Percentiles rank a stretch among this genome's conserved stretches.
These are phyloP conservation scores for Penaeus indicus DNA, from an alignment of 1,140 invertebrate species.

Conservation along the genomic window DNA sequence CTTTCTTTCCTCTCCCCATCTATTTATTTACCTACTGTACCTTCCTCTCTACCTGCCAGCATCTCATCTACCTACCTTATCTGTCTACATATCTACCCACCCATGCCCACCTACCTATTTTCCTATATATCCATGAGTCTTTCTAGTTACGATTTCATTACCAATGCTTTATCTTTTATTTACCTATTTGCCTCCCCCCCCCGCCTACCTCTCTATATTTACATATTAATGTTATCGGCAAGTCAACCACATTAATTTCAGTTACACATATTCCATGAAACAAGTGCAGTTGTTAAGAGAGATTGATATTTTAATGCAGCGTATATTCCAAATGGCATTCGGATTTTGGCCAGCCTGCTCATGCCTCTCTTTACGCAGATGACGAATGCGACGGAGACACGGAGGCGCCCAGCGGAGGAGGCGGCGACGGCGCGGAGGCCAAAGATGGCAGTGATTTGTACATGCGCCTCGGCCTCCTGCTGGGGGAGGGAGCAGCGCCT, in stretches of 20 bases:
- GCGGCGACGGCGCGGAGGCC: constrained; percentile 35
- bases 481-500: constrained; percentile 76
- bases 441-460: constrained; percentile 75
- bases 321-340: neutral
- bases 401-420: constrained; percentile 45
- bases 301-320: neutral
- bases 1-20: no score
- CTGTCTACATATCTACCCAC: no score
- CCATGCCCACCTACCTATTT: no score
- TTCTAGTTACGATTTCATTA: no score
- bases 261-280: neutral
- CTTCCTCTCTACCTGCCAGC: no score
- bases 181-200: no score
- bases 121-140: no score
- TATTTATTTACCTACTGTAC: no score
- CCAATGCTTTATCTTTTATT: no score
- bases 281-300: neutral
- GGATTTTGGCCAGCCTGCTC: neutral
- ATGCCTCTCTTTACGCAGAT: constrained; percentile 17
- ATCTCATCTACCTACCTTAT: no score
- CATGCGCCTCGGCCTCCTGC: constrained; percentile 84
- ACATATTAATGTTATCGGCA: no score
- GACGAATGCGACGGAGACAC: constrained; percentile 56
- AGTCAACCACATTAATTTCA: neutral
- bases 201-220: no score